phyloP scores from a whole-genome alignment of 2,888 invertebrate species.

The Geophilus truncorum region DNA sequence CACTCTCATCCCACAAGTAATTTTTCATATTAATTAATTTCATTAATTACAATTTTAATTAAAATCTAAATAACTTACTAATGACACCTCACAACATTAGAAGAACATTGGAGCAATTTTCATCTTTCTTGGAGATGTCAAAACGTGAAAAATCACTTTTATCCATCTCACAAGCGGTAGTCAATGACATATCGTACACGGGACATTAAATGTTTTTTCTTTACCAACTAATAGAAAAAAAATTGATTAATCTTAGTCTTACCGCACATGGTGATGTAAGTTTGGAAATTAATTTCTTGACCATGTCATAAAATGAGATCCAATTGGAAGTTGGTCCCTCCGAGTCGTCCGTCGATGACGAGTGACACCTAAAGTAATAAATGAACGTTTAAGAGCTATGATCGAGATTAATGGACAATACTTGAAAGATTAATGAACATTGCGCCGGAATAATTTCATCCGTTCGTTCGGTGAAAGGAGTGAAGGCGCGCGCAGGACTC shows the following conservation, averaged over 20 bases:
- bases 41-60: too few species aligned
- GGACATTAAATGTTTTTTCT: not conserved
- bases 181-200: too few species aligned
- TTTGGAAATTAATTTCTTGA: constrained; percentile 15
- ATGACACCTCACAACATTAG: too few species aligned
- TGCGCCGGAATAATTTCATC: constrained; percentile 27
- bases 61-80: too few species aligned
- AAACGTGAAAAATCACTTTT: too few species aligned
- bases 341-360: constrained; percentile 5
- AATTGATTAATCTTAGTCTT: not conserved
- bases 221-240: not conserved
- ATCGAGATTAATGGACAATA: constrained; percentile 30
- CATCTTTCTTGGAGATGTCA: too few species aligned
- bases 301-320: constrained; percentile 17
- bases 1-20: too few species aligned
- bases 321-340: not conserved
- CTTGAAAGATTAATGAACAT: constrained; percentile 30
- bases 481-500: not conserved
- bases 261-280: not conserved
- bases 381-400: constrained; percentile 27
- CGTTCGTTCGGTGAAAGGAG: not conserved
- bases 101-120: too few species aligned
- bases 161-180: too few species aligned
- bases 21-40: too few species aligned
- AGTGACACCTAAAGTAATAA: constrained; percentile 26